A percentile compares a stretch with the other conserved stretches of the same genome.
Evolutionary conservation across 1,140 invertebrate genomes (phyloP).

Genomic region (Coptotermes formosanus): DNA sequence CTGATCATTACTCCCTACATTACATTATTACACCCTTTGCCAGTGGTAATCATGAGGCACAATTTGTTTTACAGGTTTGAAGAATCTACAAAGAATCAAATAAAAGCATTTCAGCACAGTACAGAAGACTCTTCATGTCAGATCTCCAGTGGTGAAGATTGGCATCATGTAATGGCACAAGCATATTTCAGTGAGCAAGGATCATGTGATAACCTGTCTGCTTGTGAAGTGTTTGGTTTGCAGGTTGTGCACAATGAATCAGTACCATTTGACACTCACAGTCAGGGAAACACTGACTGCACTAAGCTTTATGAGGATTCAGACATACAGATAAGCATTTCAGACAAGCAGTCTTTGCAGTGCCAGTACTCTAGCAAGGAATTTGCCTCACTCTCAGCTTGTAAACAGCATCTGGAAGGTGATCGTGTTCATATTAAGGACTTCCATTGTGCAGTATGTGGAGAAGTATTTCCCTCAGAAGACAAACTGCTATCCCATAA

Average conservation of each 20-base stretch:
- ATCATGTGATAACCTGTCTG: neutral
- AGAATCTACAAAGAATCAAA: neutral
- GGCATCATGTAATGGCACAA: neutral
- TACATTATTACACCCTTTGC: neutral
- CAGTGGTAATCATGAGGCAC: neutral
- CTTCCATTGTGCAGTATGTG: neutral
- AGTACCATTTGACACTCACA: neutral
- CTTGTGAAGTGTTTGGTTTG: neutral
- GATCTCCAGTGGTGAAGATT: neutral
- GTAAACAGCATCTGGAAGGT: neutral
- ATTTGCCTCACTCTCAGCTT: neutral
- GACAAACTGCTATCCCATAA: neutral
- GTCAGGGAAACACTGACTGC: neutral
- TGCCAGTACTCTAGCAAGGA: neutral
- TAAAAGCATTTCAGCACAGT: neutral
- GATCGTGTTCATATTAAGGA: neutral
- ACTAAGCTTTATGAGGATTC: neutral
- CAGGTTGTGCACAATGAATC: neutral
- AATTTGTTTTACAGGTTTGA: slow-evolving; percentile 3
- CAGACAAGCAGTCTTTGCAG: neutral
- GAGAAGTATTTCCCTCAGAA: neutral
- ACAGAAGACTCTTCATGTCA: neutral
- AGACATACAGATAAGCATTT: neutral
- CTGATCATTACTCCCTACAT: neutral
- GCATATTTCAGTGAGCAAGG: neutral